A percentile compares a stretch with the other conserved stretches of the same genome.
These are phyloP conservation scores for Meteorus cinctellus DNA, from an alignment of 2,888 invertebrate genomes.

Conservation along the genomic window DNA sequence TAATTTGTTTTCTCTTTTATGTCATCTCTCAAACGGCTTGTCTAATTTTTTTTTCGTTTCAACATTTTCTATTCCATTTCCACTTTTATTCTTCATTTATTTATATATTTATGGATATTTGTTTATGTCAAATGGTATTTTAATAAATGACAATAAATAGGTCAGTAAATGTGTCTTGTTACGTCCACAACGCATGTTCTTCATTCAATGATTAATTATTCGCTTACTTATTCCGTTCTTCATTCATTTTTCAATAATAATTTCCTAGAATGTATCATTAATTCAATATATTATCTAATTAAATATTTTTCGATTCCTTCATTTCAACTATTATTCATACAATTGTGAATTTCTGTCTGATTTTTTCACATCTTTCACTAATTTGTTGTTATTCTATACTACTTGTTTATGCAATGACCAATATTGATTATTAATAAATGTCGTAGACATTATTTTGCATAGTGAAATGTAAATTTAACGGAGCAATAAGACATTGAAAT, in stretches of 20 bases:
- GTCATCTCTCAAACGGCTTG: no score
- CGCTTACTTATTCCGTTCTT: not conserved
- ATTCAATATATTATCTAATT: constrained; percentile 1
- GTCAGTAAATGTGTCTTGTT: constrained; percentile 57
- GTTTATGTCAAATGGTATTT: constrained; percentile 47
- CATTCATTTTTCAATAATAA: not conserved
- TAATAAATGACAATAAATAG: constrained; percentile 64
- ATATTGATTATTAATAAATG: constrained; percentile 27
- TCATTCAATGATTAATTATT: constrained; percentile 23
- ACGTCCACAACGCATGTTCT: constrained; percentile 55
- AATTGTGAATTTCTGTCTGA: constrained; percentile 42
- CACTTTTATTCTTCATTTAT: not conserved
- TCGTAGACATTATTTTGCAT: not conserved
- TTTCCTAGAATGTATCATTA: constrained; percentile 12
- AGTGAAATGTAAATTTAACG: constrained; percentile 24
- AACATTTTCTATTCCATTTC: no score
- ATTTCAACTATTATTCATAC: constrained; percentile 43
- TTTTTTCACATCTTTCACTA: not conserved
- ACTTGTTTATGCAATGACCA: constrained; percentile 30
- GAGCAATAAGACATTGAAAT: not conserved
- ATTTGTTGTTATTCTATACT: constrained; percentile 45
- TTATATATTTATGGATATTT: constrained; percentile 34
- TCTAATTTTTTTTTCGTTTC: no score
- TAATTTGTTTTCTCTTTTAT: no score
- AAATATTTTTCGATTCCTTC: not conserved